A percentile compares a stretch with the other conserved stretches of the same genome.
phyloP scores from a whole-genome alignment of 1,140 invertebrate genomes.

The Drosophila baimaii region DNA sequence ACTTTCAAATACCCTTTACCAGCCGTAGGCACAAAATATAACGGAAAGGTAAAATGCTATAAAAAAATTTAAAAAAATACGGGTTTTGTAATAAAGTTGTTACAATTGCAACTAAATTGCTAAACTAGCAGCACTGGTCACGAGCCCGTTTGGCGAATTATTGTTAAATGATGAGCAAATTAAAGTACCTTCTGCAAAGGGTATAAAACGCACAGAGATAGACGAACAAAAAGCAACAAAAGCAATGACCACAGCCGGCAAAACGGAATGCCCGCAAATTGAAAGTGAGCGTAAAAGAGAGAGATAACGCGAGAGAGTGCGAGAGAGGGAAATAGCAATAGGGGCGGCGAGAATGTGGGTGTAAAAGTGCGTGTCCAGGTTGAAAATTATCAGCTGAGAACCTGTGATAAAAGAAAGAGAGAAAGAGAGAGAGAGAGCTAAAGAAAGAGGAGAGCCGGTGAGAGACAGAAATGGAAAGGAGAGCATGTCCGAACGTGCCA shows the following conservation, averaged over 20 bases:
- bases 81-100: too few relatives aligned
- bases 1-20: not conserved
- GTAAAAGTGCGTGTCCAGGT: conserved; percentile 46
- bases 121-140: too few relatives aligned
- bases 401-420: not conserved
- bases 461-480: not conserved
- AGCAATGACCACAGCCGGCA: conserved; percentile 54
- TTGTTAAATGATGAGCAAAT: too few relatives aligned
- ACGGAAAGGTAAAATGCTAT: too few relatives aligned
- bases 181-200: not conserved
- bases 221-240: conserved; percentile 44
- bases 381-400: conserved; percentile 32
- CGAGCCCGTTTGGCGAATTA: too few relatives aligned
- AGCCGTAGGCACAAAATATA: too few relatives aligned
- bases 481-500: not conserved
- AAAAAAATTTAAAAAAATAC: too few relatives aligned
- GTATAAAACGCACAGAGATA: conserved; percentile 23
- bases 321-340: conserved; percentile 3
- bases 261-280: conserved; percentile 42
- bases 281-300: conserved; percentile 61
- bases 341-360: conserved; percentile 31
- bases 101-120: too few relatives aligned
- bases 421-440: not conserved
- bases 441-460: conserved; percentile 5
- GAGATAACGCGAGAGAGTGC: conserved; percentile 12